phyloP scores from a whole-genome alignment of 2,797 vertebrate genomes.

The Sebastes oblongus region DNA sequence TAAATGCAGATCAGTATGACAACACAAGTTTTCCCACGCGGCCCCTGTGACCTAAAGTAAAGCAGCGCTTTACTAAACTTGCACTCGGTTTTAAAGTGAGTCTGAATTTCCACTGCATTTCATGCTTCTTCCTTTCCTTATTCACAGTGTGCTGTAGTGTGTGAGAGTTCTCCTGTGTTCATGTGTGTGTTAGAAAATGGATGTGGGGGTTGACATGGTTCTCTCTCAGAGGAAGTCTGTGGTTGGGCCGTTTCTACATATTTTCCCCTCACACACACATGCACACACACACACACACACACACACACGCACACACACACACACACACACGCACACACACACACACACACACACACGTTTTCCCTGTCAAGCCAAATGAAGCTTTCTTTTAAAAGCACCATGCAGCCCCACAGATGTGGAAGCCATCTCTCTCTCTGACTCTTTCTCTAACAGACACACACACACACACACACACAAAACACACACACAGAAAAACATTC shows the following conservation, averaged over 20 bases:
- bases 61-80: background rate
- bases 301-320: constrained; percentile 26
- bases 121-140: constrained; percentile 44
- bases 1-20: background rate
- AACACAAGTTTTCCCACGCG: background rate
- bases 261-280: constrained; percentile 80
- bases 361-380: constrained; percentile 65
- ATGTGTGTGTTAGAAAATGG: constrained; percentile 61
- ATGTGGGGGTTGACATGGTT: constrained; percentile 81
- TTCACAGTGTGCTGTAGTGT: constrained; percentile 29
- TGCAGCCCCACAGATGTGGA: constrained; percentile 61
- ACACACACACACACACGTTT: constrained; percentile 28
- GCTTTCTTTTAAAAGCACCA: constrained; percentile 57
- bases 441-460: constrained; percentile 8
- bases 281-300: background rate
- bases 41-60: background rate
- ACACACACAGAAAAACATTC: constrained; percentile 51
- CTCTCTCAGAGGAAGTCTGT: constrained; percentile 90
- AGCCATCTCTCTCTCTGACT: constrained; percentile 53
- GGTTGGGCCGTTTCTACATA: constrained; percentile 90
- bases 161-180: constrained; percentile 18
- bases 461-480: constrained; percentile 8
- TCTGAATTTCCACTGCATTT: constrained; percentile 37
- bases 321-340: constrained; percentile 54
- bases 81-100: background rate